phyloP scores from a whole-genome alignment of 2,888 invertebrate species.

The Tenthredo distinguenda region DNA sequence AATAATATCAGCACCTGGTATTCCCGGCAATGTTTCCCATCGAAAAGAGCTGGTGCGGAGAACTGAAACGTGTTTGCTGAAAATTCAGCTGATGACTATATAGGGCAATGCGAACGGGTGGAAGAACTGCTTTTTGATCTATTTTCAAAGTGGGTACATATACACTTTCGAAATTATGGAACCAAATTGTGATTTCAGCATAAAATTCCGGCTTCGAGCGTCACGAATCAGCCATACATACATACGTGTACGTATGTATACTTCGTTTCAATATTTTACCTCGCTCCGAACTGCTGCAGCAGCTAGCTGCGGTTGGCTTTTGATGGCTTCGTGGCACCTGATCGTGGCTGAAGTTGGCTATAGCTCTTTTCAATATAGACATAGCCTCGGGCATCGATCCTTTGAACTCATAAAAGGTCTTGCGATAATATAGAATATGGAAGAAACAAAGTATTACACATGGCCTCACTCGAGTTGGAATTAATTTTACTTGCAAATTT shows the following conservation, averaged over 20 bases:
- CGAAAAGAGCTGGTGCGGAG: not conserved
- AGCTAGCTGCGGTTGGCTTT: slow-evolving; percentile 13
- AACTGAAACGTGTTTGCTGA: not conserved
- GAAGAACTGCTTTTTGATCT: not conserved
- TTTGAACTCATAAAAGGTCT: slow-evolving; percentile 14
- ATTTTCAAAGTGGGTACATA: not conserved
- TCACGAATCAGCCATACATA: not conserved
- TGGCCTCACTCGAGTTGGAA: not conserved
- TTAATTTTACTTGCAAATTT: slow-evolving; percentile 16
- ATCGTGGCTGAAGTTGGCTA: not conserved
- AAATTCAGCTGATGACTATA: not conserved
- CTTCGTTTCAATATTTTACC: not conserved
- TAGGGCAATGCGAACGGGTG: not conserved
- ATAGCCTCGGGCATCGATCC: not conserved
- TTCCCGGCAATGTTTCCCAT: not conserved
- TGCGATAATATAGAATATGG: slow-evolving; percentile 25
- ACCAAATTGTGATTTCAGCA: not conserved
- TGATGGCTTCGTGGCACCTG: slow-evolving; percentile 13
- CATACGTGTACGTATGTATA: not conserved
- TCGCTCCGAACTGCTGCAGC: not conserved
- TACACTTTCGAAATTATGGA: not conserved
- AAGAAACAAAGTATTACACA: slow-evolving; percentile 9
- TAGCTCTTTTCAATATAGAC: slow-evolving; percentile 18
- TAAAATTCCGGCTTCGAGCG: not conserved
- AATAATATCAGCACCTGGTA: slow-evolving; percentile 1